Conservation (phyloP, 2,797 vertebrate genomes). For the Schizothorax lantsangensis region DNA sequence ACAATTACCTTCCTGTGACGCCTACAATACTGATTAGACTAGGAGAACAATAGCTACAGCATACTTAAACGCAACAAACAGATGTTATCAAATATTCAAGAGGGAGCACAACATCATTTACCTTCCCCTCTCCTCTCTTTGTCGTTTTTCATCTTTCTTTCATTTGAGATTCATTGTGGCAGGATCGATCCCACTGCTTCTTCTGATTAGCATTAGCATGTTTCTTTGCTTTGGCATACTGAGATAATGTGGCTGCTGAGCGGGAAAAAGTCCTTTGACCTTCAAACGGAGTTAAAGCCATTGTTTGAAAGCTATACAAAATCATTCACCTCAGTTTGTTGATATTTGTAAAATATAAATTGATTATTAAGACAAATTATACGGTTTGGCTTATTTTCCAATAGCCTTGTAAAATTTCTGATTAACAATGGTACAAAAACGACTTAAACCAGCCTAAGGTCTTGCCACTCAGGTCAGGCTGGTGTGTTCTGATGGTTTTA, state of each 20-base stretch:
- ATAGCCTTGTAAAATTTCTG: background rate
- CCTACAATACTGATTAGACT: constrained; percentile 56
- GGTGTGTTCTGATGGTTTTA: background rate
- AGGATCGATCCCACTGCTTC: constrained; percentile 47
- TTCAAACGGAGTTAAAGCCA: constrained; percentile 42
- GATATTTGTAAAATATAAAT: background rate
- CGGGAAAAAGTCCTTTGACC: constrained; percentile 38
- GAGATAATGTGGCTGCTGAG: constrained; percentile 33
- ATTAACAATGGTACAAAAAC: background rate
- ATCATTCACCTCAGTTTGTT: constrained; percentile 3
- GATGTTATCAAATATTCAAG: constrained; percentile 31
- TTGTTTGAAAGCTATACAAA: constrained; percentile 15
- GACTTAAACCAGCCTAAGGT: background rate
- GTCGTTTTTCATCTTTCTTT: constrained; percentile 6
- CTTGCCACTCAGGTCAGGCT: background rate
- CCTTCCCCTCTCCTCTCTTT: background rate
- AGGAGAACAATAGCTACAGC: constrained; percentile 39
- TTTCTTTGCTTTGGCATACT: constrained; percentile 15
- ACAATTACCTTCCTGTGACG: constrained; percentile 48
- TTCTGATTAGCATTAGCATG: constrained; percentile 54
- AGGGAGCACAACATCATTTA: constrained; percentile 9
- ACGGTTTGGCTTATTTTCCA: background rate
- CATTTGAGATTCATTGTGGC: constrained; percentile 15
- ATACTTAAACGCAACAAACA: constrained; percentile 12
- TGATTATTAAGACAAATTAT: background rate